Evolutionary conservation across 2,888 invertebrate genomes (phyloP), one percentile per base, ranked within the genome.

Genomic region (Alloscopus bannaensis): DNA sequence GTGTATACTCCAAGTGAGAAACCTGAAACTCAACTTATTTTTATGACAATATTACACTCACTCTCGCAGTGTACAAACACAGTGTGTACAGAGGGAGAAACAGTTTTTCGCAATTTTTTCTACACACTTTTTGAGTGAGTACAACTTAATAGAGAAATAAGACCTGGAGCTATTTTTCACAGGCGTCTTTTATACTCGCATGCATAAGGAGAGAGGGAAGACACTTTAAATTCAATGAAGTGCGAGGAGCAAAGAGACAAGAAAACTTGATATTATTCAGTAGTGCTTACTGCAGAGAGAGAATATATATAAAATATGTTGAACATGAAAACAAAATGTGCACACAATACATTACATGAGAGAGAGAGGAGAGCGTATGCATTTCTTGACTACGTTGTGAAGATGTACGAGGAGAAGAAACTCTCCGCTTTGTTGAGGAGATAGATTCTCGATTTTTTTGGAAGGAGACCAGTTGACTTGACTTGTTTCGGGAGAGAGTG

Each of bases 1-100:
- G 55, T 55, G 55, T 22, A 50, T 18, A 55, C 24, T 31, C n/a
- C 28, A 3, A 20, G 20, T 26, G 28, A 2, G 73, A 75, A 76
- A 76, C 76, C 50, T 76, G 76, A 76, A 76, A 76, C 76, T 68
- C 76, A 60, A 76, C 76, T 68, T 68, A 64, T 62, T 73, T 73
- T 73, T 73, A 73, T 73, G 72, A 73, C 72, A 73, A 73, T 64
- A 65, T 73, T 64, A 73, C 64, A 45, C 66, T 68, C 52, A 50
- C 42, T 45, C 47, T 64, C 52, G 60, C 57, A 36, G 69, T 13
- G 8, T 1, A 52, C 28, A 31, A 40, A 13, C 45, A 57, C 42
- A 60, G 29, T 29, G 29, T 13, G 24, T 11, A 60, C 18, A 22
- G 6, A 22, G 8, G 24, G 22, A n/a, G 24, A 26, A 26, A 4